phyloP scores from a whole-genome alignment of 2,113 vertebrate genomes.

The Ornithorhynchus anatinus region DNA sequence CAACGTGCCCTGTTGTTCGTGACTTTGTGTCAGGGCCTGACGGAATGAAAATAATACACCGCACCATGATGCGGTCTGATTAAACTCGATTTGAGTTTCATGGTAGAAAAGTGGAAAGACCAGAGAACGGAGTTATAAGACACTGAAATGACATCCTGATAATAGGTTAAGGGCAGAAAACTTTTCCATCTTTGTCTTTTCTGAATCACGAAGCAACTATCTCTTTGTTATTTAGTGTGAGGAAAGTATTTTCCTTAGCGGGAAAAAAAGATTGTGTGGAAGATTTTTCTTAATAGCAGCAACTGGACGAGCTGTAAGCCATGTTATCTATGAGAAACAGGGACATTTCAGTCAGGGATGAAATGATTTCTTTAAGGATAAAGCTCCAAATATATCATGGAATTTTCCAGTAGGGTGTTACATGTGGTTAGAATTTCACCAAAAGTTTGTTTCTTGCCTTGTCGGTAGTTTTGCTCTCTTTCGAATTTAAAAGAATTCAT shows the following conservation, averaged over 20 bases:
- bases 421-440: background rate
- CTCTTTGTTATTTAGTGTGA: background rate
- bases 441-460: background rate
- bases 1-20: background rate
- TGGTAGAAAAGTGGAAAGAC: background rate
- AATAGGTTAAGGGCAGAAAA: background rate
- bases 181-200: background rate
- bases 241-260: background rate
- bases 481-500: too few species aligned
- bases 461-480: too few species aligned
- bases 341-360: slow-evolving; percentile 9
- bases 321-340: slow-evolving; percentile 18
- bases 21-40: background rate
- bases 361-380: slow-evolving; percentile 39
- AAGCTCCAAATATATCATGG: slow-evolving; percentile 23
- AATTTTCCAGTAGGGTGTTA: slow-evolving; percentile 37
- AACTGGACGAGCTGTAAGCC: background rate
- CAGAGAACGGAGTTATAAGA: background rate
- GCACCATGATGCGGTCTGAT: background rate
- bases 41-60: background rate
- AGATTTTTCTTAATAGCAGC: background rate
- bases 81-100: background rate
- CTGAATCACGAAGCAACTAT: background rate
- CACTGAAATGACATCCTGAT: background rate
- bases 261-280: background rate